Percentiles rank a stretch among this genome's conserved stretches.
These are phyloP conservation scores for Actenoides hombroni DNA, from an alignment of 2,113 vertebrate species.

Conservation along the genomic window DNA sequence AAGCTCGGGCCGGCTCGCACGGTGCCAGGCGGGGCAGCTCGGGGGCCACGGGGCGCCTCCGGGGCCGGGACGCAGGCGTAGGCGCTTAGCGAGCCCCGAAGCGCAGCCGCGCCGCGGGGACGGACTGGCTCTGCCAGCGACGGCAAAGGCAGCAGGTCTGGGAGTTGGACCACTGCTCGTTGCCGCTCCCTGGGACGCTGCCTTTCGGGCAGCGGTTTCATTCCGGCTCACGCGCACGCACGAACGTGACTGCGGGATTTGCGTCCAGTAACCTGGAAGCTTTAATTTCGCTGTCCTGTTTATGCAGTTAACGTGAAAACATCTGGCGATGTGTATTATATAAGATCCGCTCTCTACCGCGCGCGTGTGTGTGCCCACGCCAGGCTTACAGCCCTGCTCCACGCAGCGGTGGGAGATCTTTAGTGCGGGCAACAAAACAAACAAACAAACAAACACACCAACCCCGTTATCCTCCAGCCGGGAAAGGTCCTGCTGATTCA, in stretches of 20 bases:
- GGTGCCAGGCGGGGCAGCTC: neutral
- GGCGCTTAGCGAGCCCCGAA: neutral
- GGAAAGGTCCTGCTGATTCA: slow-evolving; percentile 16
- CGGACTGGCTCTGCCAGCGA: neutral
- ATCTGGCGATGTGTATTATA: slow-evolving; percentile 54
- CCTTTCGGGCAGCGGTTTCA: neutral
- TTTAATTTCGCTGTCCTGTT: slow-evolving; percentile 12
- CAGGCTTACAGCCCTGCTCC: neutral
- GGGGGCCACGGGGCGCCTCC: neutral
- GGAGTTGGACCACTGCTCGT: neutral
- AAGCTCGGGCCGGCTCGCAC: neutral
- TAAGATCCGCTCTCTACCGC: neutral
- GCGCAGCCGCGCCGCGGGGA: neutral
- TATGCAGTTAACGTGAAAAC: slow-evolving; percentile 47
- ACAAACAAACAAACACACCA: no score
- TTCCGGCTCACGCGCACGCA: neutral
- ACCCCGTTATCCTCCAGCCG: neutral
- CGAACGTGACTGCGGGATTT: neutral
- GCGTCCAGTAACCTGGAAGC: slow-evolving; percentile 29
- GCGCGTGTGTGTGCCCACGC: neutral
- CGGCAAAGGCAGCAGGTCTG: neutral
- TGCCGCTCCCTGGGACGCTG: neutral
- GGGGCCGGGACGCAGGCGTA: neutral
- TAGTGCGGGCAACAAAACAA: neutral
- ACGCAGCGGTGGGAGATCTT: neutral